These are phyloP conservation scores for Daktulosphaira vitifoliae DNA, from an alignment of 1,140 invertebrate species.

Conservation along the genomic window DNA sequence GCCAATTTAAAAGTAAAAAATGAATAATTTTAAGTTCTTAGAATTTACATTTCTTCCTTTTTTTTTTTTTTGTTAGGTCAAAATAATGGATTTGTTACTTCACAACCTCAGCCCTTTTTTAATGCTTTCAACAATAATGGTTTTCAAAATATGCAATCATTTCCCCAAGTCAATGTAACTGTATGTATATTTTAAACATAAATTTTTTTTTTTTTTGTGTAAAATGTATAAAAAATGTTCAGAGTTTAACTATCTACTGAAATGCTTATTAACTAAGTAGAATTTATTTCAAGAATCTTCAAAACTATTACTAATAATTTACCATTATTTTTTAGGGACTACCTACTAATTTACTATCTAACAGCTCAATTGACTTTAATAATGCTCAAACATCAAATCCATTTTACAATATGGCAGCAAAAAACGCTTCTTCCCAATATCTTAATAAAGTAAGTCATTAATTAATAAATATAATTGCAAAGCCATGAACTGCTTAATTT, in stretches of 20 bases:
- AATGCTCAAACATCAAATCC: constrained; percentile 36
- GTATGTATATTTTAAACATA: no score
- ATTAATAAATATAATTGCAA: no score
- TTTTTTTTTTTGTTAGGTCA: constrained; percentile 9
- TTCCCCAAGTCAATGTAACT: no score
- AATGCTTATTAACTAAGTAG: no score
- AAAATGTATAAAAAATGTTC: no score
- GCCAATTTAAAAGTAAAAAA: constrained; percentile 20
- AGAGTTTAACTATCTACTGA: no score
- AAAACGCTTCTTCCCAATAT: constrained; percentile 35
- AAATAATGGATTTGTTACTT: constrained; percentile 22
- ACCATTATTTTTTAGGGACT: neutral
- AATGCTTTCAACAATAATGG: constrained; percentile 17
- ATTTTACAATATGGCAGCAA: constrained; percentile 39
- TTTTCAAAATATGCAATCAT: constrained; percentile 1
- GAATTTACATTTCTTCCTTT: neutral
- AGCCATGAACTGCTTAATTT: no score
- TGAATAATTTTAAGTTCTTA: neutral
- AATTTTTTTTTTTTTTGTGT: no score
- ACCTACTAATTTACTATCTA: constrained; percentile 3
- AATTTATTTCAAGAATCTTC: no score
- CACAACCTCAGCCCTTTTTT: constrained; percentile 14
- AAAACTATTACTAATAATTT: no score
- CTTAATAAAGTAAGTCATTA: constrained; percentile 34
- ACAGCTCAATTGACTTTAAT: constrained; percentile 13